These are phyloP conservation scores for Drosophila burlai DNA, from an alignment of 1,140 invertebrate genomes.

Conservation along the genomic window DNA sequence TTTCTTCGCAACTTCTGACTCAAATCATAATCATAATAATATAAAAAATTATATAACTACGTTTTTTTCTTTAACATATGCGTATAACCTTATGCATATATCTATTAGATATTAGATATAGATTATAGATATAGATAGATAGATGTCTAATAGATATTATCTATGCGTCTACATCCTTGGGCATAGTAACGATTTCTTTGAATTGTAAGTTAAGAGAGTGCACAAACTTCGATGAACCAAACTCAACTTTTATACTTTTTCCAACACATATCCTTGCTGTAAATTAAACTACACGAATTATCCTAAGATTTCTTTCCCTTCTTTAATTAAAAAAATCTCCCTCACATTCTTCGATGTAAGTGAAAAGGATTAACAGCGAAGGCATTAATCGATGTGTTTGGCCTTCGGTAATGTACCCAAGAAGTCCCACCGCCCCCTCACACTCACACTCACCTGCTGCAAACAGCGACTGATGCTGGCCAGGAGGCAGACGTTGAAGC, in stretches of 20 bases:
- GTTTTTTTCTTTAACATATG: no score
- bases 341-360: background rate
- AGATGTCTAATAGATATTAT: no score
- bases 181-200: no score
- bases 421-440: background rate
- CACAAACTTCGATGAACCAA: background rate
- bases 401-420: background rate
- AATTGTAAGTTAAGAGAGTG: background rate
- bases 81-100: no score
- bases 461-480: conserved; percentile 85
- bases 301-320: background rate
- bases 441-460: conserved; percentile 84
- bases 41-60: no score
- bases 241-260: background rate
- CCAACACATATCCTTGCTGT: background rate
- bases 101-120: no score
- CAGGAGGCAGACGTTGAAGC: conserved; percentile 87
- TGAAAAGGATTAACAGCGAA: background rate
- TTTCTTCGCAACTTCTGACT: no score
- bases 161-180: background rate
- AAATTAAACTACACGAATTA: background rate
- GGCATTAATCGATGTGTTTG: conserved; percentile 7
- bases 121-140: no score
- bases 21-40: no score
- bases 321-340: background rate